Evolutionary conservation across 2,797 vertebrate genomes (phyloP), one percentile per base, ranked within the genome.

Genomic region (Notamacropus eugenii): DNA sequence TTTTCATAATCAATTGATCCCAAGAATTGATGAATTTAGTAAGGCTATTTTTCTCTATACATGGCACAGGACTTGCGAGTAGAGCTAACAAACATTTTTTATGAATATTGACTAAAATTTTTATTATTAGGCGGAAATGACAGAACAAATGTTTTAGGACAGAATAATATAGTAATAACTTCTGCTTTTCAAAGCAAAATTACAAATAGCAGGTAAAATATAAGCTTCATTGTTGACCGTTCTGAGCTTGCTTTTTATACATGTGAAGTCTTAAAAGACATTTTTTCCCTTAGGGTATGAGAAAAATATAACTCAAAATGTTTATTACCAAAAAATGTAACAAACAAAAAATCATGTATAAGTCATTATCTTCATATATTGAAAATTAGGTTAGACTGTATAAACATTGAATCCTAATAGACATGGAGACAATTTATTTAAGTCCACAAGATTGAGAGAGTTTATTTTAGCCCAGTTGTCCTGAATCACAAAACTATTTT

Each of bases 341-440:
- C 50, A 90, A 55, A 54, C 82, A 28, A 90, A 90, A 90, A 90
- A n/a, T 31, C 29, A 55, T 34, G 29, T 91, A 54, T 91, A 16
- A 91, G 28, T 16, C 55, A 12, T 9, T 62, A 1, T 93, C 16
- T 91, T 93, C 40, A 12, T 91, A 29, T 95, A 40, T 57, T 96
- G 27, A 96, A 96, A 97, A 95, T 90, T 3, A 93, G 52, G 28
- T 93, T 92, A 27, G 34, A 27, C 96, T 93, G 95, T 95, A 40
- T 55, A 55, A 93, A 92, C 74, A 4, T 55, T 94, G 4, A 24
- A 93, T 1, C 91, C 54, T 94, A 28, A 56, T 54, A 58, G 28
- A 16, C 58, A 62, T 92, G n/a, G 14, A 95, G 56, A 91, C 91
- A 59, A 92, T 14, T 52, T 52, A 52, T 52, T 52, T 52, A 52